Base-by-base conservation (phyloP, 2,113 vertebrate genomes). In the Rhea pennata region DNA sequence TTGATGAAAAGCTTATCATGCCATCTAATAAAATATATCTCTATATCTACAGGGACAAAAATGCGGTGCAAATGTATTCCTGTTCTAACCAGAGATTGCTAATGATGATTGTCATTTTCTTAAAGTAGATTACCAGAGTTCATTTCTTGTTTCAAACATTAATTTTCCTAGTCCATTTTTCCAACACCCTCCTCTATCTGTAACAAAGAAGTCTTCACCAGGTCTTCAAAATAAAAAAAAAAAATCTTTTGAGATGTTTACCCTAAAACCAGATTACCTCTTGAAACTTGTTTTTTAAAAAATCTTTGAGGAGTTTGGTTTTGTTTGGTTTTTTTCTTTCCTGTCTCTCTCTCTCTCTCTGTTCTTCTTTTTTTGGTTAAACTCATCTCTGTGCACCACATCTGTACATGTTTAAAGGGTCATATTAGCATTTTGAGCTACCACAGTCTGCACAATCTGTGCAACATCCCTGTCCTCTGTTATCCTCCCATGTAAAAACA, bases 341-440 rank as follows among this genome's bases (percentile, higher is more conserved):
- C 19, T 16, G 36, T 51, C 48, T 27, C 65, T 82, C 22, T 72
- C 62, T 31, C 53, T 36, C 33, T 44, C 64, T 15, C 11, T 79
- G 36, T 83, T 81, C 87, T 51, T 72, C 78, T 44, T 44, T 46
- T 79, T 78, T 26, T 91, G 86, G 74, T 97, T 92, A 79, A 93
- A 83, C 59, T 94, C 54, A 20, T 59, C 61, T 93, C 90, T 62
- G 72, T 85, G 26, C 91, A 71, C 50, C 33, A 69, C 58, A 36
- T 61, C 23, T 74, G 70, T 31, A 78, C 64, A 6, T 23, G 64
- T 86, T 91, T 90, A 94, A 81, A 9, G 48, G 87, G 59, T 15
- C 5, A n/a, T 40, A 84, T 95, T 96, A 95, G 78, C 74, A 93
- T 96, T 94, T 96, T 95, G 71, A 96, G 72, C 27, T 80, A 72